phyloP scores from a whole-genome alignment of 2,888 invertebrate genomes.

The Napeogenes inachia region DNA sequence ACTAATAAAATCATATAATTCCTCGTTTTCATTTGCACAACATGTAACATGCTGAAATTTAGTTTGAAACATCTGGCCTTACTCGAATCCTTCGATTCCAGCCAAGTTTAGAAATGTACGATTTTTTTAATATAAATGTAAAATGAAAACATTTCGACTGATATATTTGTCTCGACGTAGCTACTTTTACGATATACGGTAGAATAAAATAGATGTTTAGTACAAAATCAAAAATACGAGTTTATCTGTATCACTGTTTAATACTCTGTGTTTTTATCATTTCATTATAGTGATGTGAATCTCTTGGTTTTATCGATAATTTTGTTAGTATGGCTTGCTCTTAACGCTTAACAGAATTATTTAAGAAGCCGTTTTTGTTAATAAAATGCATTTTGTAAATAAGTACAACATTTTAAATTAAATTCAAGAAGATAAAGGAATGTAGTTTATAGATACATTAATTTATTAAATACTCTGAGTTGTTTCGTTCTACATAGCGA shows the following conservation, averaged over 20 bases:
- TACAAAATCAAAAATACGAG: conserved; percentile 55
- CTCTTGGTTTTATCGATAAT: conserved; percentile 18
- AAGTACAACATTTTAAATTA: conserved; percentile 58
- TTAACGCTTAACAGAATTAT: conserved; percentile 23
- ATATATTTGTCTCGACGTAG: conserved; percentile 73
- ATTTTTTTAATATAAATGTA: conserved; percentile 54
- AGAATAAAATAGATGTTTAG: conserved; percentile 71
- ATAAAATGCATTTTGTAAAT: conserved; percentile 75
- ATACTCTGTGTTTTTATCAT: conserved; percentile 26
- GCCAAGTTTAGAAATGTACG: conserved; percentile 54
- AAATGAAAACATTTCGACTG: conserved; percentile 72
- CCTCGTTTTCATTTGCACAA: neutral
- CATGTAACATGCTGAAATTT: neutral
- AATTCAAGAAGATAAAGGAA: conserved; percentile 50
- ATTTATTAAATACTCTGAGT: conserved; percentile 74
- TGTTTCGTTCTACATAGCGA: conserved; percentile 69
- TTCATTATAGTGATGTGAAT: conserved; percentile 23
- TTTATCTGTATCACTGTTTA: conserved; percentile 27
- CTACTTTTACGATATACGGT: conserved; percentile 63
- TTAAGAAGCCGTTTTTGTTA: conserved; percentile 44
- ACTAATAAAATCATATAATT: neutral
- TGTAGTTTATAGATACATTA: conserved; percentile 62
- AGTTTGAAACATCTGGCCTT: conserved; percentile 49
- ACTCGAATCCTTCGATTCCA: conserved; percentile 67
- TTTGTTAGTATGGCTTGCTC: conserved; percentile 17